Base-by-base conservation (phyloP, 2,113 vertebrate species). In the Odocoileus hemionus region DNA sequence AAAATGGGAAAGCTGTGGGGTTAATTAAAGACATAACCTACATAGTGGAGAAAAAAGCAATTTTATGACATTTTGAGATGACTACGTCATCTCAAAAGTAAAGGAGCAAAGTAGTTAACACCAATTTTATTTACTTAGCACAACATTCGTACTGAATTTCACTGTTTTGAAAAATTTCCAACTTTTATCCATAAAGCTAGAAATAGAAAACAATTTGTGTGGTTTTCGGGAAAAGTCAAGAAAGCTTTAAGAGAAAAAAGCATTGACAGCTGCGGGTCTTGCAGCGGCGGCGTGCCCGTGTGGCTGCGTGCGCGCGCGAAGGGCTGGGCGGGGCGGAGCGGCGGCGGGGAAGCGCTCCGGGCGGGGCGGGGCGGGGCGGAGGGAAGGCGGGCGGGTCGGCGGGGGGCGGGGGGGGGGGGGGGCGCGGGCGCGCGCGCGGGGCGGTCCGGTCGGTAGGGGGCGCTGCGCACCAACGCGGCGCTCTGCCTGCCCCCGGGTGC, bases 381-480 rank as follows among this genome's bases (percentile, higher is more conserved):
- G 55, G 7, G 43, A 25, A 45, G 89, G 36, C 36, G 15, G 10
- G 84, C 30, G 57, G 36, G 36, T 36, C 36, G 36, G 36, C 36
- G 36, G 36, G 36, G 36, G 36, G 36, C 36, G 36, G 36, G 36
- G 36, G 36, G 36, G 36, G 36, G 36, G 36, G 36, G 36, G 36
- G 36, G 2, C 36, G 36, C 36, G 36, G 36, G 36, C 36, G 36
- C 28, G 36, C 26, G 45, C 23, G 84, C 74, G 26, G n/a, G 43
- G 25, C 9, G 0, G 26, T 13, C 2, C 0, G 55, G 85, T 67
- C 98, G 97, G 98, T 98, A 99, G 99, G 99, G 99, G 99, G 98
- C 99, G 99, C 99, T 99, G 94, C 98, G 96, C 96, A 58, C 98
- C 97, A 95, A 85, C 95, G 96, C 93, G 94, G 97, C 94, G 95